Percentiles rank a stretch among this genome's conserved stretches.
Evolutionary conservation across 2,888 invertebrate genomes (phyloP).

Genomic region (Apamea anceps): DNA sequence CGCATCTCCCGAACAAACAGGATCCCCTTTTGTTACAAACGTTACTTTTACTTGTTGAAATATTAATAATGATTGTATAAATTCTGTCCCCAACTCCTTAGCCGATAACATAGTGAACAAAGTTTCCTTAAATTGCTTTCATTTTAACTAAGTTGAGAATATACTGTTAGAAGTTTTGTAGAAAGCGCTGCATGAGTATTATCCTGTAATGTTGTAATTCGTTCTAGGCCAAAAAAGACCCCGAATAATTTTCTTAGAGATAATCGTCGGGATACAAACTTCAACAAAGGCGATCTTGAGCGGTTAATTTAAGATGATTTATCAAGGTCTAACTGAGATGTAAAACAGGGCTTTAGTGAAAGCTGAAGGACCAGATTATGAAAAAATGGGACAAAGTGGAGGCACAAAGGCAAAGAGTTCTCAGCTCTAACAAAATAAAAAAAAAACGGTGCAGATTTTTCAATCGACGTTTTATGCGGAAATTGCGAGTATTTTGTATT

Average conservation of each 20-base stretch:
- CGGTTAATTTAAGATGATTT: slow-evolving; percentile 60
- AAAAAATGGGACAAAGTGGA: slow-evolving; percentile 47
- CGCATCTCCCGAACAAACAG: slow-evolving; percentile 59
- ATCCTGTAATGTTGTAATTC: slow-evolving; percentile 50
- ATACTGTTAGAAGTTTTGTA: slow-evolving; percentile 61
- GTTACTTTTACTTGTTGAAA: slow-evolving; percentile 56
- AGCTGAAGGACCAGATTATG: slow-evolving; percentile 40
- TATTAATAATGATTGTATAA: slow-evolving; percentile 64
- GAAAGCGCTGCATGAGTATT: slow-evolving; percentile 45
- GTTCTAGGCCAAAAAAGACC: slow-evolving; percentile 38
- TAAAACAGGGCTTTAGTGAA: slow-evolving; percentile 52
- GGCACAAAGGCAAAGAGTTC: slow-evolving; percentile 47
- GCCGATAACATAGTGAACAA: slow-evolving; percentile 58
- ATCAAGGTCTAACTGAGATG: slow-evolving; percentile 59
- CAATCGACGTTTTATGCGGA: slow-evolving; percentile 11
- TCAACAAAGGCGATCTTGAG: slow-evolving; percentile 37
- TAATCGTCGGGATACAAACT: slow-evolving; percentile 45
- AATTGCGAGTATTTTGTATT: not conserved
- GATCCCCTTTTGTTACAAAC: slow-evolving; percentile 54
- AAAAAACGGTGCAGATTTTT: slow-evolving; percentile 20
- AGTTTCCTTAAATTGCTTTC: slow-evolving; percentile 56
- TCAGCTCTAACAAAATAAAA: slow-evolving; percentile 16
- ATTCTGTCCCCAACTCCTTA: slow-evolving; percentile 39
- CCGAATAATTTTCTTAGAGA: slow-evolving; percentile 45
- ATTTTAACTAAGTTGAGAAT: slow-evolving; percentile 56